Percentiles rank a stretch among this genome's conserved stretches.
Evolutionary conservation across 2,113 vertebrate genomes (phyloP).

Genomic region (Trachemys scripta): DNA sequence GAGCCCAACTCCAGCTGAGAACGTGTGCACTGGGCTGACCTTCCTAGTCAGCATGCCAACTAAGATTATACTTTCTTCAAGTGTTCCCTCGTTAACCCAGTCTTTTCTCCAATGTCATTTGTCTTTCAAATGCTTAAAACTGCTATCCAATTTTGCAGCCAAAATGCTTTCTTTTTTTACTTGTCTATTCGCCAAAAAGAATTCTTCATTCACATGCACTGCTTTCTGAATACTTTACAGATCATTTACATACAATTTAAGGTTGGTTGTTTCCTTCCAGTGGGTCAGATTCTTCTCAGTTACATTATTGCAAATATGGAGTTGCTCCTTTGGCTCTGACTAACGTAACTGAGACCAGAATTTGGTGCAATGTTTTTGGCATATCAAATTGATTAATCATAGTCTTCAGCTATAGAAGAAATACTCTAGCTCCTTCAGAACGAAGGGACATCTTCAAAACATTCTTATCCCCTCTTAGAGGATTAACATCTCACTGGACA

Average conservation of each 20-base stretch:
- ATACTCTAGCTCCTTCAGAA: not conserved
- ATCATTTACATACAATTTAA: constrained; percentile 38
- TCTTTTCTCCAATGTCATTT: constrained; percentile 64
- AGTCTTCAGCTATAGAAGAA: constrained; percentile 26
- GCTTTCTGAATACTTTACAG: constrained; percentile 50
- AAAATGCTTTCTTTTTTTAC: constrained; percentile 62
- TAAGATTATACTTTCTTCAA: constrained; percentile 78
- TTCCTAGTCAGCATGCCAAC: constrained; percentile 75
- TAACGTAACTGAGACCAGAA: constrained; percentile 13
- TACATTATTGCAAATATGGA: constrained; percentile 37
- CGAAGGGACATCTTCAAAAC: constrained; percentile 40
- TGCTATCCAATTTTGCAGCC: constrained; percentile 67
- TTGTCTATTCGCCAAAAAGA: not conserved
- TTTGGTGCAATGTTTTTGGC: constrained; percentile 31
- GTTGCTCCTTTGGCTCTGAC: constrained; percentile 3
- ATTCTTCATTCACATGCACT: constrained; percentile 14
- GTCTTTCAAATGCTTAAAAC: constrained; percentile 76
- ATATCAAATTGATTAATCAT: not conserved
- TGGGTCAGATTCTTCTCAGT: constrained; percentile 39
- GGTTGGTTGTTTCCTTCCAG: not conserved
- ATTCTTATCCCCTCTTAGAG: constrained; percentile 12
- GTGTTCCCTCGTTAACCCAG: constrained; percentile 78
- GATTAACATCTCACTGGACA: constrained; percentile 37
- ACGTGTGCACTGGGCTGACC: constrained; percentile 79
- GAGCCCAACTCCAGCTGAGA: constrained; percentile 82